Evolutionary conservation across 1,140 invertebrate species (phyloP).

Genomic region (Drosophila lacteicornis): DNA sequence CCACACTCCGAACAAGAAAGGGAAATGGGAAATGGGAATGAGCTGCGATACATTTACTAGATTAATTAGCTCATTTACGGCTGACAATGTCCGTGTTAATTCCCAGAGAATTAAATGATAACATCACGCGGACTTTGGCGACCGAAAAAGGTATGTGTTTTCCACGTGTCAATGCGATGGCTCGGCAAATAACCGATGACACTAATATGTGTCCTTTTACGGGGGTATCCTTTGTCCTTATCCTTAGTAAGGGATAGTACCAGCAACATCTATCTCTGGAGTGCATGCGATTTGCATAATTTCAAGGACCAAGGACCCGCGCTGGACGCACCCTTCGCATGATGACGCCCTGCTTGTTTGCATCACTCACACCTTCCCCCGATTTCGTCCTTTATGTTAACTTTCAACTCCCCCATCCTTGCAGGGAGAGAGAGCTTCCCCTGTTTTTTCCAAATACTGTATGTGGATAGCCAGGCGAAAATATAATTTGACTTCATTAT

Average conservation of each 20-base stretch:
- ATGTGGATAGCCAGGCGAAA: slow-evolving; percentile 17
- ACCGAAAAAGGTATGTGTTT: slow-evolving; percentile 1
- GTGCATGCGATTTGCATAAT: slow-evolving; percentile 72
- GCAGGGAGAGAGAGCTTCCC: neutral
- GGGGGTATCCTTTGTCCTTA: slow-evolving; percentile 4
- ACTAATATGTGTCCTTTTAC: slow-evolving; percentile 52
- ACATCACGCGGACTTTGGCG: slow-evolving; percentile 50
- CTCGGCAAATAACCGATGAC: slow-evolving; percentile 74
- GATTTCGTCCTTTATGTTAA: slow-evolving; percentile 10
- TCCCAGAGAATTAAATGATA: slow-evolving; percentile 84
- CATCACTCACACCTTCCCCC: slow-evolving; percentile 20
- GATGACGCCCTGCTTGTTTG: slow-evolving; percentile 70
- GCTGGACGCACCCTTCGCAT: slow-evolving; percentile 49
- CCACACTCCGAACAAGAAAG: neutral
- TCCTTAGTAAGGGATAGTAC: neutral
- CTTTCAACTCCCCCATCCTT: neutral
- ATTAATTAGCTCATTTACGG: slow-evolving; percentile 84
- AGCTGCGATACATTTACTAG: slow-evolving; percentile 73
- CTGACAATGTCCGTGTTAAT: slow-evolving; percentile 85
- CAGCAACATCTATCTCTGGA: slow-evolving; percentile 7
- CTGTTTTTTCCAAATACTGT: neutral
- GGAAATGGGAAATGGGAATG: slow-evolving; percentile 17
- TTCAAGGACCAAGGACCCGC: slow-evolving; percentile 45
- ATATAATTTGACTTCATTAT: slow-evolving; percentile 83
- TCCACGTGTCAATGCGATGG: slow-evolving; percentile 58